phyloP scores from a whole-genome alignment of 2,888 invertebrate species.

The Harpalus rufipes region DNA sequence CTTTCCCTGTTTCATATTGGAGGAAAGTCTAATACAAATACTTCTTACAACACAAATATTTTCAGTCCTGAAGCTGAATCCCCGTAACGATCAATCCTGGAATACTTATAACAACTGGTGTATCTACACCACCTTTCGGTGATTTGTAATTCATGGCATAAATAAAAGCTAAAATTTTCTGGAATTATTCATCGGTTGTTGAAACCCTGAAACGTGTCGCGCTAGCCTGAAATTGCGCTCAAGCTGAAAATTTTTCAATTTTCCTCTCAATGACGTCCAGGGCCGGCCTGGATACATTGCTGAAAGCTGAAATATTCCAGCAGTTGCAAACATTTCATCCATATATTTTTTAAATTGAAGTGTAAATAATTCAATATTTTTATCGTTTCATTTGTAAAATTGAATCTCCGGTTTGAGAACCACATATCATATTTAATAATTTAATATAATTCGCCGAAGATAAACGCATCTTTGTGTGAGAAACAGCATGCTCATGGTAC shows the following conservation, averaged over 20 bases:
- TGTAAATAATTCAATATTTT: neutral
- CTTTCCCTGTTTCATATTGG: too few relatives aligned
- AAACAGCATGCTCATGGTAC: too few relatives aligned
- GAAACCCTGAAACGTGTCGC: slow-evolving; percentile 45
- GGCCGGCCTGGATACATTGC: neutral
- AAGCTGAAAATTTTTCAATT: slow-evolving; percentile 46
- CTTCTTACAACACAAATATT: neutral
- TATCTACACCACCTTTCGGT: neutral
- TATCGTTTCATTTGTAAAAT: too few relatives aligned
- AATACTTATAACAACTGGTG: slow-evolving; percentile 1
- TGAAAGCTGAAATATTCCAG: neutral
- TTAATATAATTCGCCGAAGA: too few relatives aligned
- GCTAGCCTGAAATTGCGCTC: slow-evolving; percentile 10
- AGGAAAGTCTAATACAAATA: too few relatives aligned
- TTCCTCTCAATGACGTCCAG: slow-evolving; percentile 11
- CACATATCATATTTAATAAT: too few relatives aligned
- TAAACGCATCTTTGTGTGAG: too few relatives aligned
- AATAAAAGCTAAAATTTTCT: slow-evolving; percentile 24
- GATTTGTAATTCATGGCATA: slow-evolving; percentile 46
- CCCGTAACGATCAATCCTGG: neutral
- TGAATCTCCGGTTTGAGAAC: too few relatives aligned
- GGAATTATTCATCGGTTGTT: slow-evolving; percentile 41
- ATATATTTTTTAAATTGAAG: neutral
- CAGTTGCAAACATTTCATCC: neutral
- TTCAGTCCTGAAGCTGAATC: neutral